These are phyloP conservation scores for Clostera curtula DNA, from an alignment of 2,888 invertebrate species.

Conservation along the genomic window DNA sequence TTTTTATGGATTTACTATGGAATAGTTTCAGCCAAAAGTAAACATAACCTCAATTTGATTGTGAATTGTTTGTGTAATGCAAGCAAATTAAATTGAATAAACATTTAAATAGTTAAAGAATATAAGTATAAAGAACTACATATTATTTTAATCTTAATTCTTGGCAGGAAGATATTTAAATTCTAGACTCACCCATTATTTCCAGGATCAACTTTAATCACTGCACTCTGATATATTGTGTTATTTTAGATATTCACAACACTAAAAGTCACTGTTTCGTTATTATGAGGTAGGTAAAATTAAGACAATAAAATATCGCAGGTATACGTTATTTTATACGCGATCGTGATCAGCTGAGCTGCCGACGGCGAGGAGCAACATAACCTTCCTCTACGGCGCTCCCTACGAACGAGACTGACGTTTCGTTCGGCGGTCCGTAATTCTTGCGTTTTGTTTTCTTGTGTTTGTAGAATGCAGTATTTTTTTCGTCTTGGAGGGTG, in stretches of 20 bases:
- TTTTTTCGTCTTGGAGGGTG: constrained; percentile 17
- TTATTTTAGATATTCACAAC: constrained; percentile 24
- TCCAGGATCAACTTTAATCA: constrained; percentile 27
- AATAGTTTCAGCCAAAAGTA: constrained; percentile 7
- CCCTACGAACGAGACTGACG: constrained; percentile 56
- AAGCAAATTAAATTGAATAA: too few relatives aligned
- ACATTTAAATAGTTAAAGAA: too few relatives aligned
- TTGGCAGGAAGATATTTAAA: too few relatives aligned
- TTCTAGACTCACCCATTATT: constrained; percentile 45
- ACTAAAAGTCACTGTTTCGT: constrained; percentile 30
- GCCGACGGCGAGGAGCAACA: constrained; percentile 26
- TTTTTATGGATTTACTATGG: too few relatives aligned
- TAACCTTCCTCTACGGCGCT: constrained; percentile 36
- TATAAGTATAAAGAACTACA: constrained; percentile 2
- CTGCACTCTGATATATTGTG: constrained; percentile 22
- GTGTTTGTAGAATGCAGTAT: constrained; percentile 23
- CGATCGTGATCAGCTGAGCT: constrained; percentile 54
- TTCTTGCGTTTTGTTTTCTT: constrained; percentile 27
- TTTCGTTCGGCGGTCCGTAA: constrained; percentile 15
- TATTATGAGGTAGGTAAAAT: constrained; percentile 30
- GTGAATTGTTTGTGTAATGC: too few relatives aligned
- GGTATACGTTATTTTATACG: constrained; percentile 41
- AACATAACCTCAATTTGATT: constrained; percentile 24
- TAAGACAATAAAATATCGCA: constrained; percentile 22
- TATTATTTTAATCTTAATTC: constrained; percentile 2